A percentile compares a stretch with the other conserved stretches of the same genome.
Conservation (phyloP, 2,888 invertebrate species). For the Erebia epiphron region DNA sequence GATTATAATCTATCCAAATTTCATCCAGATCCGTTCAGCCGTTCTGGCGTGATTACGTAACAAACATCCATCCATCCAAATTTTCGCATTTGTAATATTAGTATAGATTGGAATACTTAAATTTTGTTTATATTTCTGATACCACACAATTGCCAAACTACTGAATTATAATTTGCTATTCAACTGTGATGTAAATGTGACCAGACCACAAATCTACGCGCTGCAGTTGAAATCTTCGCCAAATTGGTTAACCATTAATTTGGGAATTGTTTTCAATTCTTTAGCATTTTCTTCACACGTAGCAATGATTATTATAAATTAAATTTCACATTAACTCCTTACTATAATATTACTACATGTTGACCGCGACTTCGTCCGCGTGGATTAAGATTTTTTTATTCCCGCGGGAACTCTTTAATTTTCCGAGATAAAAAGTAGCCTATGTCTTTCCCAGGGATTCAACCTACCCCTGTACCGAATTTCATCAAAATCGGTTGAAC, state of each 20-base stretch:
- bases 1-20: no score
- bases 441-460: no score
- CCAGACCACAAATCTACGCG: slow-evolving; percentile 68
- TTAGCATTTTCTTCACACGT: slow-evolving; percentile 34
- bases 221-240: slow-evolving; percentile 74
- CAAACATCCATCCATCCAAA: no score
- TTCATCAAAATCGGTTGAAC: no score
- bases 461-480: no score
- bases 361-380: no score
- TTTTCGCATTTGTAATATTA: background rate
- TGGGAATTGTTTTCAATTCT: slow-evolving; percentile 45
- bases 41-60: no score
- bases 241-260: slow-evolving; percentile 73
- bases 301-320: slow-evolving; percentile 11
- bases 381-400: no score
- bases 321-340: background rate
- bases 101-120: background rate
- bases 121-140: background rate
- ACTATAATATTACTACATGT: no score
- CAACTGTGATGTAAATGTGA: slow-evolving; percentile 64
- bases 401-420: no score
- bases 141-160: slow-evolving; percentile 48
- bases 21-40: no score
- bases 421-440: no score
- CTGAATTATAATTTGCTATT: slow-evolving; percentile 61